Percentiles rank a stretch among this genome's conserved stretches.
Evolutionary conservation across 2,113 vertebrate species (phyloP).

Genomic region (Apeltes quadracus): DNA sequence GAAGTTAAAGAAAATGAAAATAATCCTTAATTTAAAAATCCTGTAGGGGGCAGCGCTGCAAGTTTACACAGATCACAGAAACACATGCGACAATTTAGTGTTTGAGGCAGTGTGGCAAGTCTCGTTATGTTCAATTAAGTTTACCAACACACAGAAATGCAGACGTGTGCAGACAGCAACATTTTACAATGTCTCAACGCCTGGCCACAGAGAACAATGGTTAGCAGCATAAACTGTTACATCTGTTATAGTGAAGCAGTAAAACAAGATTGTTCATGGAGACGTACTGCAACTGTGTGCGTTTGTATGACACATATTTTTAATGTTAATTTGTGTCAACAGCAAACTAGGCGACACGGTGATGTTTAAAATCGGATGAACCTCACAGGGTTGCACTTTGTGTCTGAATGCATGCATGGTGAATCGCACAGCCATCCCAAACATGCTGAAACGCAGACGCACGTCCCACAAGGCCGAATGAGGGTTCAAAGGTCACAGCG

Average conservation of each 20-base stretch:
- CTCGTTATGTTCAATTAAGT: conserved; percentile 6
- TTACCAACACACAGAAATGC: conserved; percentile 2
- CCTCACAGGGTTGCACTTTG: too few relatives aligned
- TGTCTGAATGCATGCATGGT: not conserved
- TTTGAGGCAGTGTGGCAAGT: not conserved
- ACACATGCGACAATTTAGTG: not conserved
- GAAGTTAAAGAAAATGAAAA: conserved; percentile 3
- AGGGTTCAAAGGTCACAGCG: conserved; percentile 39
- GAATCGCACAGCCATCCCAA: not conserved
- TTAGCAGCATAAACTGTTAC: not conserved
- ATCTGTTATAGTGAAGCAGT: not conserved
- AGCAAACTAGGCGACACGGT: too few relatives aligned
- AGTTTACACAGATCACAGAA: conserved; percentile 12
- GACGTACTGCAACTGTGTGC: not conserved
- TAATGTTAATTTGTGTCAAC: too few relatives aligned
- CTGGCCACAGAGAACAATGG: not conserved
- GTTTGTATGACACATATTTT: not conserved
- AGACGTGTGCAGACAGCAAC: conserved; percentile 5
- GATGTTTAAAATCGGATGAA: too few relatives aligned
- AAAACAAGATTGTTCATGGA: not conserved
- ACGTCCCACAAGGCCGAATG: conserved; percentile 8
- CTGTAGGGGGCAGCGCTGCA: not conserved
- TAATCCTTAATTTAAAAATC: conserved; percentile 14
- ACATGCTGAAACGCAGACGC: not conserved
- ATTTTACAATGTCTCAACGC: conserved; percentile 5